These are phyloP conservation scores for Prionace glauca DNA, from an alignment of 2,797 vertebrate genomes.

Conservation along the genomic window DNA sequence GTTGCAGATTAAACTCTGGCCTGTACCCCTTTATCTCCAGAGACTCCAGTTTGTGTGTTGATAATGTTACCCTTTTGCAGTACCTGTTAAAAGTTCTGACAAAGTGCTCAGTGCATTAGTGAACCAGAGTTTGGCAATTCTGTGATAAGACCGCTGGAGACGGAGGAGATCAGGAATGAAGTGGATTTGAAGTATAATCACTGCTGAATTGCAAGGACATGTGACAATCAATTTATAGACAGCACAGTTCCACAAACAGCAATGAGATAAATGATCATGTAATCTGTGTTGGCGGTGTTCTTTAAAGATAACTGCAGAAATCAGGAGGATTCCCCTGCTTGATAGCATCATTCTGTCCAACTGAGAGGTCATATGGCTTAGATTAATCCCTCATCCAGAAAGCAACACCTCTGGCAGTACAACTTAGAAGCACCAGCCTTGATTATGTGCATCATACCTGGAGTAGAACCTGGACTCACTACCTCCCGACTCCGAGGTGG, in stretches of 20 bases:
- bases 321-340: background rate
- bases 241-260: background rate
- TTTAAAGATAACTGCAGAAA: background rate
- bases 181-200: background rate
- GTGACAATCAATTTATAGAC: background rate
- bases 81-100: background rate
- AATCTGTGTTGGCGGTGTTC: background rate
- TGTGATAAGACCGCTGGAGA: background rate
- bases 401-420: background rate
- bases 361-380: background rate
- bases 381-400: background rate
- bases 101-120: background rate
- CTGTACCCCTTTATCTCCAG: background rate
- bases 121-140: background rate
- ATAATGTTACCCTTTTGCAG: background rate
- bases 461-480: background rate
- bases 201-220: background rate
- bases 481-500: background rate
- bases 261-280: background rate
- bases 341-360: background rate
- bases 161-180: background rate
- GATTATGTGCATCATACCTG: background rate
- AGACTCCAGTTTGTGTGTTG: background rate
- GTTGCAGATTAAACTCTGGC: background rate
- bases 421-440: background rate